These are phyloP conservation scores for Asteroscopus sphinx DNA, from an alignment of 2,888 invertebrate species.

Conservation along the genomic window DNA sequence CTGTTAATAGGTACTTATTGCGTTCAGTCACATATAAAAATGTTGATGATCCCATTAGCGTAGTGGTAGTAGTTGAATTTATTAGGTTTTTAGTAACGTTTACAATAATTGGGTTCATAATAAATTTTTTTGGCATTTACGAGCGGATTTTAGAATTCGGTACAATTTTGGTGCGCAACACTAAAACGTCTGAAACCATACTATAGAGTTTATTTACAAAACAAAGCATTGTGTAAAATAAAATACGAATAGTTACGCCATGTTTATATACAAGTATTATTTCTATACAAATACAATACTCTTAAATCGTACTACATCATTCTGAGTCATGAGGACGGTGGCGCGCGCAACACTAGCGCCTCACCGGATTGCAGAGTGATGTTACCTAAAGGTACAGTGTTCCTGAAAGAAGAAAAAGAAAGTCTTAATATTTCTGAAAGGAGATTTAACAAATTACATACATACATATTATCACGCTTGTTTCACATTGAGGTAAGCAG, in stretches of 20 bases:
- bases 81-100: background rate
- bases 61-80: background rate
- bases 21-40: too few species aligned
- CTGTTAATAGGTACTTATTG: too few species aligned
- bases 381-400: constrained; percentile 50
- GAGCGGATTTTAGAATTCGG: too few species aligned
- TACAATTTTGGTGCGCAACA: background rate
- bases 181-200: background rate
- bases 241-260: background rate
- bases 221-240: too few species aligned
- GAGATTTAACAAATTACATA: background rate
- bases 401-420: constrained; percentile 56
- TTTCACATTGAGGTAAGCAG: too few species aligned
- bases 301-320: background rate
- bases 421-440: too few species aligned
- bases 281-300: background rate
- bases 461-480: too few species aligned
- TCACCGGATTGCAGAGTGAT: constrained; percentile 69
- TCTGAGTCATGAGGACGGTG: constrained; percentile 43
- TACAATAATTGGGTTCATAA: too few species aligned
- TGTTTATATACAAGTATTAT: background rate
- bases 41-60: too few species aligned
- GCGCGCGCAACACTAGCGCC: constrained; percentile 65
- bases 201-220: too few species aligned
- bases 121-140: too few species aligned